Base-by-base conservation (phyloP, 2,888 invertebrate species). In the Chironomus riparius region DNA sequence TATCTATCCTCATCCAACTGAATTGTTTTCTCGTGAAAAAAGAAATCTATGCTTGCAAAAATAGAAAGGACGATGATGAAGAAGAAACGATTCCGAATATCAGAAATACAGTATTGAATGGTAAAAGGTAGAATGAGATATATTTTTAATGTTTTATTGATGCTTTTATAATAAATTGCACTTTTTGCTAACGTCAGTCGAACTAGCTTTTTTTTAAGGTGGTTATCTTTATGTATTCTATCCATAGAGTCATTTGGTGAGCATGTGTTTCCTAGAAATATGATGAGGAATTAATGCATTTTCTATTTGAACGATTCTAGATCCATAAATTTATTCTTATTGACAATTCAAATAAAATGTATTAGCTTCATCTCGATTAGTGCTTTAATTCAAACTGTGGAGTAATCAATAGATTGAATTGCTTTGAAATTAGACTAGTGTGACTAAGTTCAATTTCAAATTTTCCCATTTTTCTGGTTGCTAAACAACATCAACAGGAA, bases 131-230 rank as follows among this genome's bases (percentile, higher is more conserved):
- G 15, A 56, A 48, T 10, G 24, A 28, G 28, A 22, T 50, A 71
- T 50, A 10, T 62, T 72, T 72, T 72, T 72, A 72, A 72, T 72
- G 72, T 72, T 72, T 72, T 72, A 72, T 72, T 72, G 72, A 72
- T 72, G 72, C 61, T 62, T 72, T 72, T 72, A 62, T 72, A 71
- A 71, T 71, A 72, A 61, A 72, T 62, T 72, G 72, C 38, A 24
- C 12, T 24, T 61, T 38, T 38, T 38, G 38, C 38, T 38, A 38
- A 38, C 38, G 38, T 38, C 38, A 38, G 38, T 38, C 38, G 38
- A 10, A 38, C 38, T 38, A 10, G 38, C 1, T 38, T 10, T 38
- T 38, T 38, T 10, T 28, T 2, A 4, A 5, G 2, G 7, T 38
- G 38, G 38, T 38, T 38, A 38, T 38, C 38, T 38, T 38, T 10